Evolutionary conservation across 1,140 invertebrate species (phyloP).

Genomic region (Eciton burchellii): DNA sequence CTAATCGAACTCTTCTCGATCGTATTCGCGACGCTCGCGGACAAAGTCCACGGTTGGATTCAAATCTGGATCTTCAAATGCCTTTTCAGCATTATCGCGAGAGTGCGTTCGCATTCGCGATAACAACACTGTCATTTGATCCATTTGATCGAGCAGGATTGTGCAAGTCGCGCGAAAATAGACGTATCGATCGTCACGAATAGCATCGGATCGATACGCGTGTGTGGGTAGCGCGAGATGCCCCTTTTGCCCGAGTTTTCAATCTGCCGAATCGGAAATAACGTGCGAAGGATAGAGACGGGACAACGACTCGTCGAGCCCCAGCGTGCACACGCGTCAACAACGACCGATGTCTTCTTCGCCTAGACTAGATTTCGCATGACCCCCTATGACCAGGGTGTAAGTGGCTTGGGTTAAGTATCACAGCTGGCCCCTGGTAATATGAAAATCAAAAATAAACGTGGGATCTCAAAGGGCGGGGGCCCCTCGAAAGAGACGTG

Average conservation of each 20-base stretch:
- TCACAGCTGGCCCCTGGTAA: slow-evolving; percentile 83
- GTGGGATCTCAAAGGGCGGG: slow-evolving; percentile 52
- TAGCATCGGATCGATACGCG: slow-evolving; percentile 18
- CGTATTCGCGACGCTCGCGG: background rate
- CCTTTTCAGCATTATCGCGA: too few relatives aligned
- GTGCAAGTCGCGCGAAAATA: slow-evolving; percentile 18
- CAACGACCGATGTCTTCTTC: slow-evolving; percentile 57
- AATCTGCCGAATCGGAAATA: slow-evolving; percentile 25
- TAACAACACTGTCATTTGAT: too few relatives aligned
- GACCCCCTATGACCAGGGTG: slow-evolving; percentile 74
- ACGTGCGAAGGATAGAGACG: slow-evolving; percentile 54
- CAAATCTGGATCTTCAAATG: too few relatives aligned
- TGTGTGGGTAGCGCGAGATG: slow-evolving; percentile 10
- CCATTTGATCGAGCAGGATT: slow-evolving; percentile 6
- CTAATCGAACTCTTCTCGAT: slow-evolving; percentile 28
- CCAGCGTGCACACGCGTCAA: slow-evolving; percentile 46
- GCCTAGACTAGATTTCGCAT: slow-evolving; percentile 76
- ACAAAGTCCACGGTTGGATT: background rate
- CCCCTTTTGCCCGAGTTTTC: slow-evolving; percentile 5
- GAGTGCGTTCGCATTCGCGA: too few relatives aligned
- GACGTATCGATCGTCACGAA: slow-evolving; percentile 31
- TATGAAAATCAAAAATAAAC: slow-evolving; percentile 76
- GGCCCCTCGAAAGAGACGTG: slow-evolving; percentile 67
- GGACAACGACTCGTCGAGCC: slow-evolving; percentile 52
- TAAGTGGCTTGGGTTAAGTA: slow-evolving; percentile 81